Conservation (phyloP, 1,140 invertebrate genomes). For the Lethocerus indicus region DNA sequence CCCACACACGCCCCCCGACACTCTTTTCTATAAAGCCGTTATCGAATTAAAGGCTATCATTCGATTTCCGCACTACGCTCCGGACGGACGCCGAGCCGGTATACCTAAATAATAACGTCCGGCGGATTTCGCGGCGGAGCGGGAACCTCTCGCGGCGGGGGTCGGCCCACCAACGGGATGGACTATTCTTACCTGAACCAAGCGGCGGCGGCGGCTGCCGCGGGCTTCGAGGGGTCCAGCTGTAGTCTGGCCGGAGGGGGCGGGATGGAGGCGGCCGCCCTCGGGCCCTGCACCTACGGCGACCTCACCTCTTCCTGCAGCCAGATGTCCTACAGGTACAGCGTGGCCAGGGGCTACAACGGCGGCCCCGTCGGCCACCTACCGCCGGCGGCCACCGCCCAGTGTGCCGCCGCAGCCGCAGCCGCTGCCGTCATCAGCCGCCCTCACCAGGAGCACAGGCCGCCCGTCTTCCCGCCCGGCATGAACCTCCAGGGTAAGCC, state of each 20-base stretch:
- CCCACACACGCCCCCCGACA: conserved; percentile 15
- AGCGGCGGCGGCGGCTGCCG: conserved; percentile 35
- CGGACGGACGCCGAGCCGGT: conserved; percentile 31
- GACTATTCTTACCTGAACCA: conserved; percentile 57
- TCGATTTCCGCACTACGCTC: conserved; percentile 45
- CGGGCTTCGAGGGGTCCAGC: conserved; percentile 42
- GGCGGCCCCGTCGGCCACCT: conserved; percentile 23
- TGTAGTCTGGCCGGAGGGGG: conserved; percentile 34
- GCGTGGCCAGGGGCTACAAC: conserved; percentile 30
- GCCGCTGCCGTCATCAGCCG: no score
- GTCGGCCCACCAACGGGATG: no score
- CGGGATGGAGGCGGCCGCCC: no score
- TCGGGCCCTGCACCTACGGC: conserved; percentile 34
- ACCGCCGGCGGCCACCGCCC: conserved; percentile 21
- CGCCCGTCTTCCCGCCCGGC: conserved; percentile 38
- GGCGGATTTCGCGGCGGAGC: background rate
- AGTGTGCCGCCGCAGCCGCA: conserved; percentile 14
- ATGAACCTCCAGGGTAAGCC: conserved; percentile 43
- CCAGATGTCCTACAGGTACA: conserved; percentile 64
- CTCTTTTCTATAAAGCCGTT: conserved; percentile 27
- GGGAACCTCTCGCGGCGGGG: no score
- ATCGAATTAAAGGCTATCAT: conserved; percentile 58
- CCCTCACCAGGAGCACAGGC: conserved; percentile 1
- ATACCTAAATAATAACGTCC: conserved; percentile 15
- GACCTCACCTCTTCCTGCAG: conserved; percentile 59